These are phyloP conservation scores for Brachypalpus laphriformis DNA, from an alignment of 2,888 invertebrate genomes.

Conservation along the genomic window DNA sequence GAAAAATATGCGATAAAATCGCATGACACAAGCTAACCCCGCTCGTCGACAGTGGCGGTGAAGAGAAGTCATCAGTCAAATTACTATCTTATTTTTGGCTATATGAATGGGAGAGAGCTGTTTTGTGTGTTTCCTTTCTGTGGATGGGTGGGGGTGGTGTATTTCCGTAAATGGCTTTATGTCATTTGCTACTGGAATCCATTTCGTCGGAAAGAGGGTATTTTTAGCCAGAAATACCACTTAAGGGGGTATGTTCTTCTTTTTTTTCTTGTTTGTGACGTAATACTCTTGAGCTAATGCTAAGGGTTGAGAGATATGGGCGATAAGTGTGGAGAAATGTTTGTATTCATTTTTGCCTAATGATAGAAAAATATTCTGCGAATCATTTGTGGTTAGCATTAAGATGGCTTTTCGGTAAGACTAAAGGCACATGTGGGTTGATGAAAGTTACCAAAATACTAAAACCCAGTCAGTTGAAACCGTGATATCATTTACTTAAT, in stretches of 20 bases:
- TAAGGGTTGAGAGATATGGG: conserved; percentile 12
- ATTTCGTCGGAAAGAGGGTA: conserved; percentile 53
- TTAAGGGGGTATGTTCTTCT: conserved; percentile 53
- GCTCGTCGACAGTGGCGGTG: conserved; percentile 33
- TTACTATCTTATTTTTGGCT: conserved; percentile 74
- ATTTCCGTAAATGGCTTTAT: conserved; percentile 72
- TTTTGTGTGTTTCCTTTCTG: conserved; percentile 10
- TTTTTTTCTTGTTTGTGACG: conserved; percentile 46
- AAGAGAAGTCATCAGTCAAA: conserved; percentile 76
- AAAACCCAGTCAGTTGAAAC: not conserved
- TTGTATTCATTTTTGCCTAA: conserved; percentile 44
- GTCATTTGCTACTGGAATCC: conserved; percentile 71
- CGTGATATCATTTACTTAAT: no score
- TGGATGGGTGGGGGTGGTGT: conserved; percentile 21
- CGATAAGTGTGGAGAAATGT: conserved; percentile 52
- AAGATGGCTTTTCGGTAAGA: not conserved
- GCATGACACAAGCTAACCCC: conserved; percentile 74
- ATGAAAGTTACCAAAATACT: not conserved
- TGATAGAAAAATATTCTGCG: conserved; percentile 50
- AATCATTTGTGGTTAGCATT: conserved; percentile 15
- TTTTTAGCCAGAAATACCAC: conserved; percentile 57
- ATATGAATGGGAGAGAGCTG: conserved; percentile 47
- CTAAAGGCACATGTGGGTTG: not conserved
- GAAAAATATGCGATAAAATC: conserved; percentile 75
- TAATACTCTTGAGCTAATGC: conserved; percentile 51